Evolutionary conservation across 2,797 vertebrate genomes (phyloP).

Genomic region (Typhlichthys subterraneus): DNA sequence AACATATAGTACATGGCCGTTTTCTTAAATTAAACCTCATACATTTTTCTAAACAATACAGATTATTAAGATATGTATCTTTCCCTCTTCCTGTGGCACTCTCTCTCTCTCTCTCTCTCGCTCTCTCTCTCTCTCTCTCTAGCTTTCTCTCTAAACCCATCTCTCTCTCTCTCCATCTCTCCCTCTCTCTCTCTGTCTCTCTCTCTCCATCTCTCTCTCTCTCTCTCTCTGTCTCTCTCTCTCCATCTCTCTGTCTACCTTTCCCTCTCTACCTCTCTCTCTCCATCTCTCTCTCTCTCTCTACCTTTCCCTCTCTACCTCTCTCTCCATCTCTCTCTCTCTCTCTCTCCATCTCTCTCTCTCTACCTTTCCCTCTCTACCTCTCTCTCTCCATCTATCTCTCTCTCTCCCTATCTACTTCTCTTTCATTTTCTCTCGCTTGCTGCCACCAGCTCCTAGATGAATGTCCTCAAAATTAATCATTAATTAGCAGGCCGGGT

Average conservation of each 20-base stretch:
- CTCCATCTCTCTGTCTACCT: slow-evolving; percentile 1
- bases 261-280: slow-evolving; percentile 10
- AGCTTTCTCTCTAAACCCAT: background rate
- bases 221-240: slow-evolving; percentile 2
- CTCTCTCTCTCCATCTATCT: slow-evolving; percentile 25
- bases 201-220: slow-evolving; percentile 19
- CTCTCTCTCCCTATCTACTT: slow-evolving; percentile 10
- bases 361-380: background rate
- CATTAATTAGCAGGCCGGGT: slow-evolving; percentile 79
- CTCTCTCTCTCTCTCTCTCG: slow-evolving; percentile 1
- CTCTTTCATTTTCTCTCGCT: slow-evolving; percentile 35
- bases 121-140: slow-evolving; percentile 16
- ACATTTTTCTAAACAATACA: too few species aligned
- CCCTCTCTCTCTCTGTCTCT: slow-evolving; percentile 4
- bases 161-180: slow-evolving; percentile 23
- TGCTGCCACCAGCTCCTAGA: slow-evolving; percentile 66
- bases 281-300: slow-evolving; percentile 20
- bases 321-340: too few species aligned
- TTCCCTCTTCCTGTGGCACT: too few species aligned
- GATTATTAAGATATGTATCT: too few species aligned
- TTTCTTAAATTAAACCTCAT: too few species aligned
- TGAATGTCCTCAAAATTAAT: slow-evolving; percentile 80
- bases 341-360: slow-evolving; percentile 11
- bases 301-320: slow-evolving; percentile 16
- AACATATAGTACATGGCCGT: too few species aligned